A percentile compares a stretch with the other conserved stretches of the same genome.
Evolutionary conservation across 2,888 invertebrate species (phyloP).

Genomic region (Mesorhabditis spiculigera): DNA sequence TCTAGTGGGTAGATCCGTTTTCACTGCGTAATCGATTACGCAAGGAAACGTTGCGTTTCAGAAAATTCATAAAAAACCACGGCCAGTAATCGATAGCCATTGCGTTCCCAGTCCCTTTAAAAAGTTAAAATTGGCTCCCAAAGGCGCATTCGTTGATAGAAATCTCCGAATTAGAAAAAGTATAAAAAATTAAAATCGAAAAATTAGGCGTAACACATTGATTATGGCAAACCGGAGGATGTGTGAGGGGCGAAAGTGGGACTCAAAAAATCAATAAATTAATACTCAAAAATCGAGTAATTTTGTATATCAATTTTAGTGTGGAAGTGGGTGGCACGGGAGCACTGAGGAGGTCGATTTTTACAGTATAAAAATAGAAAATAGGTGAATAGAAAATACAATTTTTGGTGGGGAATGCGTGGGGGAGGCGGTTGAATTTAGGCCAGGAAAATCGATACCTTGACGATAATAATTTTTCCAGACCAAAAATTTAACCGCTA

Average conservation of each 20-base stretch:
- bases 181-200: neutral
- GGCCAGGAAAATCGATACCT: too few relatives aligned
- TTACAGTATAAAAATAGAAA: too few relatives aligned
- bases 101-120: neutral
- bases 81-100: too few relatives aligned
- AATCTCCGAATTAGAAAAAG: neutral
- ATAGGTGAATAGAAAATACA: neutral
- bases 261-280: neutral
- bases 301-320: neutral
- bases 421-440: neutral
- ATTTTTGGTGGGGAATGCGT: neutral
- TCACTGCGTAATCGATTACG: too few relatives aligned
- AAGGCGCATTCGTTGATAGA: neutral
- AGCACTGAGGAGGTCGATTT: neutral
- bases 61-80: too few relatives aligned
- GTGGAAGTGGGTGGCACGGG: neutral
- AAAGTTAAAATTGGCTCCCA: neutral
- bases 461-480: too few relatives aligned
- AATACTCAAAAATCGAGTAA: neutral
- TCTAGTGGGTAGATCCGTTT: too few relatives aligned
- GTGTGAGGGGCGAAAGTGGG: neutral
- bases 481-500: too few relatives aligned
- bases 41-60: too few relatives aligned
- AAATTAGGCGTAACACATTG: neutral
- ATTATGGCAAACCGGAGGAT: constrained; percentile 5